Conservation (phyloP, 1,140 invertebrate genomes). For the Lucilia sericata region DNA sequence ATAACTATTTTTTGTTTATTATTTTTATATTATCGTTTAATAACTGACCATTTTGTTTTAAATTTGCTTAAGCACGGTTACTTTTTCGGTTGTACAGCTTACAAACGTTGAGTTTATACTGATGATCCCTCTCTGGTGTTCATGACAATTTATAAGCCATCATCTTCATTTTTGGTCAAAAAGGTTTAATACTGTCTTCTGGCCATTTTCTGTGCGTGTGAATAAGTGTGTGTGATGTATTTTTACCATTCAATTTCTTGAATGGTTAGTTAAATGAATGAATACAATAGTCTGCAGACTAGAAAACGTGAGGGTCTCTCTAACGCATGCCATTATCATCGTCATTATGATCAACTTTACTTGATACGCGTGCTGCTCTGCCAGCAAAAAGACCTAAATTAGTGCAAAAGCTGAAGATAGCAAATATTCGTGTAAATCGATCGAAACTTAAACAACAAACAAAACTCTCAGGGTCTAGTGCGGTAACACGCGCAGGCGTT, state of each 20-base stretch:
- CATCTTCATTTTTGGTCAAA: not conserved
- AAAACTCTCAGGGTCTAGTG: no score
- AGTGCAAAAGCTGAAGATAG: not conserved
- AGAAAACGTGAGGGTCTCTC: not conserved
- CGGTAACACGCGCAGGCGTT: no score
- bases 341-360: no score
- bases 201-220: not conserved
- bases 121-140: not conserved
- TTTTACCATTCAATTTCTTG: no score
- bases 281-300: not conserved
- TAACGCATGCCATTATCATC: no score
- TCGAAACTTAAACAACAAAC: no score
- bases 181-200: not conserved
- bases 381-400: not conserved
- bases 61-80: not conserved
- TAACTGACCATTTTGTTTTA: conserved; percentile 35
- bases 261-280: not conserved
- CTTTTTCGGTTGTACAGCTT: conserved; percentile 14
- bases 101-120: conserved; percentile 19
- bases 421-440: no score
- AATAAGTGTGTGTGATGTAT: no score
- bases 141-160: conserved; percentile 36
- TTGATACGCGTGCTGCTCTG: no score
- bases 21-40: not conserved
- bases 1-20: not conserved